Percentiles rank a stretch among this genome's conserved stretches.
phyloP scores from a whole-genome alignment of 2,888 invertebrate genomes.

The Sinopyrophorus schimmeli region DNA sequence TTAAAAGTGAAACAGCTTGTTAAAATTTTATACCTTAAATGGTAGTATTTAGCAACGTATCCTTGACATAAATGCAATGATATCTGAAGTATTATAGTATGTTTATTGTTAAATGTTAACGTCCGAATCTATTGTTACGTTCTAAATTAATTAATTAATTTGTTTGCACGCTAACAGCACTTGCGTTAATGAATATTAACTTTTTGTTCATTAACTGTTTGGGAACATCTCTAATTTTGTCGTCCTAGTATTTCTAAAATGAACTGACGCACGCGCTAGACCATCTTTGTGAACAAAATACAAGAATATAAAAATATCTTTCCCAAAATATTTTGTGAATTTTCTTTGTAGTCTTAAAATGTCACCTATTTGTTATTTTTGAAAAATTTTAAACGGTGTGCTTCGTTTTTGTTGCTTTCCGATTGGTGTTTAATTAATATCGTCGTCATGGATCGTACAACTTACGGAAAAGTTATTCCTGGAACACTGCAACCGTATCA shows the following conservation, averaged over 20 bases:
- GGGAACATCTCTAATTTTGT: conserved; percentile 47
- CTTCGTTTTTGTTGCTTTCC: conserved; percentile 44
- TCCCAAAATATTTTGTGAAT: conserved; percentile 35
- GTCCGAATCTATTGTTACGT: too few species aligned
- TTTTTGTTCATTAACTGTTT: conserved; percentile 35
- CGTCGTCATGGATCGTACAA: conserved; percentile 80
- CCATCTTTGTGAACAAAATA: conserved; percentile 38
- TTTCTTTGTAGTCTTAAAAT: conserved; percentile 22
- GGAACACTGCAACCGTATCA: conserved; percentile 85
- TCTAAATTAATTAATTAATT: too few species aligned
- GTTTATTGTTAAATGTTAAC: too few species aligned
- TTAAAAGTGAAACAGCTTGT: too few species aligned
- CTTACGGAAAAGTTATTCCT: conserved; percentile 86
- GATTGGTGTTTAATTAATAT: conserved; percentile 47
- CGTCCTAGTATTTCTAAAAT: too few species aligned
- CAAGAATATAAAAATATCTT: conserved; percentile 44
- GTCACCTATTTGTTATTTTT: conserved; percentile 2
- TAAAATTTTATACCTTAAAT: too few species aligned
- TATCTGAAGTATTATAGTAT: too few species aligned
- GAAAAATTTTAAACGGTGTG: conserved; percentile 7
- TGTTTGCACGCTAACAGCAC: too few species aligned
- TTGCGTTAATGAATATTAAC: too few species aligned
- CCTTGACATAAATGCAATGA: too few species aligned
- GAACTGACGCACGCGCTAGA: conserved; percentile 43
- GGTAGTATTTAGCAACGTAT: too few species aligned